Evolutionary conservation across 2,113 vertebrate genomes (phyloP).

Genomic region (Bubo blakistoni): DNA sequence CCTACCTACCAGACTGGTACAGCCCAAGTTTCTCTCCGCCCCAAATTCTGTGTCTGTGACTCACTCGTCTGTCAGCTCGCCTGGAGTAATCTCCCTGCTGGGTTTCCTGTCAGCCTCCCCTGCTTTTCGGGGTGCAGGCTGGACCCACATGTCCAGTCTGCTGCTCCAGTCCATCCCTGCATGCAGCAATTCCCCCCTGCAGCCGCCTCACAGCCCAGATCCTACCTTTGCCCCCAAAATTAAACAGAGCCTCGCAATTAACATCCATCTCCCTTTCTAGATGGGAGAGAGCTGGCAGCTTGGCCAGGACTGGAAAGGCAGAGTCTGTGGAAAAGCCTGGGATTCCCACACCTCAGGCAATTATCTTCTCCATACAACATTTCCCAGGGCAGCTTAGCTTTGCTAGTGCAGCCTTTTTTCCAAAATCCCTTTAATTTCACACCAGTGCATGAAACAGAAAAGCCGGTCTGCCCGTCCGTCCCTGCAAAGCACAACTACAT

Average conservation of each 20-base stretch:
- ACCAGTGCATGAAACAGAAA: neutral
- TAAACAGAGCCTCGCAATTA: neutral
- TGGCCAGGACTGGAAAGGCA: neutral
- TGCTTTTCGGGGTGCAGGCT: neutral
- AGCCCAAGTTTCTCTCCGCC: neutral
- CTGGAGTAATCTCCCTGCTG: neutral
- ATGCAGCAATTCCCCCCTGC: neutral
- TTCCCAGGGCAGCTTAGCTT: constrained; percentile 10
- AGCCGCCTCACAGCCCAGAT: neutral
- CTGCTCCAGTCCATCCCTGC: neutral
- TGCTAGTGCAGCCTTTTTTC: neutral
- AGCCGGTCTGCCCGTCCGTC: neutral
- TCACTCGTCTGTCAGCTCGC: neutral
- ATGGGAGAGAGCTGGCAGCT: neutral
- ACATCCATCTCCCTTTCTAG: neutral
- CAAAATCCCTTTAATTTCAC: neutral
- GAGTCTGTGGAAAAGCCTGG: neutral
- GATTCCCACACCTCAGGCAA: neutral
- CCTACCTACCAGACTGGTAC: neutral
- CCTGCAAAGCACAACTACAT: neutral
- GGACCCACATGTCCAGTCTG: neutral
- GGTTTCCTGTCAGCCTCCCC: neutral
- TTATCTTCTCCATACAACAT: neutral
- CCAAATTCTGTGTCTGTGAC: neutral
- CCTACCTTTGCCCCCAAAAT: neutral